Conservation (phyloP, 2,888 invertebrate species). For the Arctia plantaginis region DNA sequence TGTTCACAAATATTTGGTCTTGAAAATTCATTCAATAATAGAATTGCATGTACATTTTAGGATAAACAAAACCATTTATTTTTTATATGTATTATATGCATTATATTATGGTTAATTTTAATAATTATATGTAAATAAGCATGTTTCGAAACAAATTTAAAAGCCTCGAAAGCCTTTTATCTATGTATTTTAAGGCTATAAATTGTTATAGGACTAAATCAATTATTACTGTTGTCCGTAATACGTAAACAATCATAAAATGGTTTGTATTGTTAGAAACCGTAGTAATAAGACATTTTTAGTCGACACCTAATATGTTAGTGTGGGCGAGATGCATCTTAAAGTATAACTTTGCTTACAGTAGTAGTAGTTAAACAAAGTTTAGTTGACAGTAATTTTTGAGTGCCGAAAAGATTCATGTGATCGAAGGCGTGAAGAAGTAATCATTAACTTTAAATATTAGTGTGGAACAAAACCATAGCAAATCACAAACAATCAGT, state of each 20-base stretch:
- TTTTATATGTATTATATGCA: too few species aligned
- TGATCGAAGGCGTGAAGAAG: neutral
- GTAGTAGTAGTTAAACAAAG: too few species aligned
- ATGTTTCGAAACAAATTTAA: too few species aligned
- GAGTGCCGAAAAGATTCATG: too few species aligned
- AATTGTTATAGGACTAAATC: neutral
- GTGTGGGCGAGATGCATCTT: too few species aligned
- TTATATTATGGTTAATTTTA: too few species aligned
- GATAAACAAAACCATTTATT: too few species aligned
- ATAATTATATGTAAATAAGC: too few species aligned
- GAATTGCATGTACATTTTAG: too few species aligned
- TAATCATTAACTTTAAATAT: neutral
- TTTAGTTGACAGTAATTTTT: too few species aligned
- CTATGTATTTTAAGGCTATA: neutral
- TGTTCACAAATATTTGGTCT: neutral
- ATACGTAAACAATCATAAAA: neutral
- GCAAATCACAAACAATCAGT: slow-evolving; percentile 4
- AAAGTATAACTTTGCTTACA: too few species aligned
- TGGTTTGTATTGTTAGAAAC: neutral
- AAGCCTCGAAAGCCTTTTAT: neutral
- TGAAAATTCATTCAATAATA: neutral
- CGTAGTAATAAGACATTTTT: neutral
- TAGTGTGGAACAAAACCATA: slow-evolving; percentile 2
- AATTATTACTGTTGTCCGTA: neutral
- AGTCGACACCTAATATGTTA: too few species aligned